A percentile compares a stretch with the other conserved stretches of the same genome.
Conservation (phyloP, 2,888 invertebrate genomes). For the Pedicia rivosa region DNA sequence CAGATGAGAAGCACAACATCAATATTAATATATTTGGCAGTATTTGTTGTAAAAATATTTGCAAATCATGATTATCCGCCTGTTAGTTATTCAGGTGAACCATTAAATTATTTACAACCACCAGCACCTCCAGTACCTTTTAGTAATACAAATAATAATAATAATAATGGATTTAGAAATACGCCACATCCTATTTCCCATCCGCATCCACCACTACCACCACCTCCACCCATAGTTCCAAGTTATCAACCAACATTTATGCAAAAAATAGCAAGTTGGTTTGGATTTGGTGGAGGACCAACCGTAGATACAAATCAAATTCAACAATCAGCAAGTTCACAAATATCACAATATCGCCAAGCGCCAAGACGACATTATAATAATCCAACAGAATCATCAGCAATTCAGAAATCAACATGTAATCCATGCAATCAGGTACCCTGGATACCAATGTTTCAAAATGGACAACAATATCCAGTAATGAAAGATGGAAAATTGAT, state of each 20-base stretch:
- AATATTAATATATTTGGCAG: too few species aligned
- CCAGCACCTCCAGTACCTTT: slow-evolving; percentile 6
- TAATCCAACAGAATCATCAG: not conserved
- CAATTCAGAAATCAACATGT: slow-evolving; percentile 35
- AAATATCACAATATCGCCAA: not conserved
- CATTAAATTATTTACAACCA: slow-evolving; percentile 8
- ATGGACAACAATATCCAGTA: slow-evolving; percentile 16
- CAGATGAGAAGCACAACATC: too few species aligned
- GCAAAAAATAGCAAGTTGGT: slow-evolving; percentile 29
- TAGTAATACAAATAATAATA: slow-evolving; percentile 6
- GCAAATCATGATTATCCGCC: too few species aligned
- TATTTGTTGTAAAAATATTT: too few species aligned
- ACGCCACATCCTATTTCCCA: not conserved
- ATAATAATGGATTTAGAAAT: not conserved
- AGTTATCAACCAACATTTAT: slow-evolving; percentile 20
- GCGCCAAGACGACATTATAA: not conserved
- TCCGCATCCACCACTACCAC: slow-evolving; percentile 9
- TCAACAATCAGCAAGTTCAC: not conserved
- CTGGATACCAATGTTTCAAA: slow-evolving; percentile 54
- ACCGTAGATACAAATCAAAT: slow-evolving; percentile 10
- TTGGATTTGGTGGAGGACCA: slow-evolving; percentile 20
- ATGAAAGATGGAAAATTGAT: too few species aligned
- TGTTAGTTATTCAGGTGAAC: too few species aligned
- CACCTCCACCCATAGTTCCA: slow-evolving; percentile 12
- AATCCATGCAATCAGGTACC: slow-evolving; percentile 65